These are phyloP conservation scores for Gymnosoma rotundatum DNA, from an alignment of 2,888 invertebrate species.

Conservation along the genomic window DNA sequence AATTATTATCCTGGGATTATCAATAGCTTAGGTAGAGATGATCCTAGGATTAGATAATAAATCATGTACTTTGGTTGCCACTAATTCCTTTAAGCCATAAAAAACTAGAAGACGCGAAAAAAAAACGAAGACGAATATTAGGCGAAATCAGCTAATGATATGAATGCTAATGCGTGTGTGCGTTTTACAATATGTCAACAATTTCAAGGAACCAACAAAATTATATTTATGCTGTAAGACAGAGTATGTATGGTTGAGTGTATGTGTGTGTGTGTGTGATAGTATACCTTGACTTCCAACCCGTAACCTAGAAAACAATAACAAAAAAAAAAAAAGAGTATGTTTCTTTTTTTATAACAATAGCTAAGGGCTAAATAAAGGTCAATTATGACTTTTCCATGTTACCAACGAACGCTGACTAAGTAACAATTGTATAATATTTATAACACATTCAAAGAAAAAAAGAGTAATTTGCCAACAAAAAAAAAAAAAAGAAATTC, in stretches of 20 bases:
- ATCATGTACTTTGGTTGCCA: constrained; percentile 52
- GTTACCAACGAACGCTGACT: not conserved
- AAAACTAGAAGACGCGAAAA: constrained; percentile 30
- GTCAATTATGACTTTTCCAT: constrained; percentile 10
- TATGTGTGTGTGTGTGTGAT: not conserved
- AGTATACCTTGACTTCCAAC: constrained; percentile 26
- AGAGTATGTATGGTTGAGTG: not conserved
- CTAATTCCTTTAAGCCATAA: constrained; percentile 38
- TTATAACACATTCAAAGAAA: constrained; percentile 13
- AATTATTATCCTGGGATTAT: constrained; percentile 78
- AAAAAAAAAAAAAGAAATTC: not conserved
- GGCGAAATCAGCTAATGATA: not conserved
- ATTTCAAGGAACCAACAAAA: not conserved
- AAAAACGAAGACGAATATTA: not conserved
- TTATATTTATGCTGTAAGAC: no score
- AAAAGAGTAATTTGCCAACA: constrained; percentile 28
- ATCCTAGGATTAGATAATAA: constrained; percentile 53
- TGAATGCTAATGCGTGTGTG: not conserved
- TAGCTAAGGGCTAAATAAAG: constrained; percentile 30
- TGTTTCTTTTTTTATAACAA: not conserved
- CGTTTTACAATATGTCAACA: constrained; percentile 37
- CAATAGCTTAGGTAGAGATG: constrained; percentile 74
- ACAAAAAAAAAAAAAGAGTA: constrained; percentile 8
- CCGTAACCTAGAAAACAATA: constrained; percentile 29
- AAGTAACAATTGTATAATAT: constrained; percentile 43